Evolutionary conservation across 2,113 vertebrate species (phyloP).

Genomic region (Atherinomorus stipes): DNA sequence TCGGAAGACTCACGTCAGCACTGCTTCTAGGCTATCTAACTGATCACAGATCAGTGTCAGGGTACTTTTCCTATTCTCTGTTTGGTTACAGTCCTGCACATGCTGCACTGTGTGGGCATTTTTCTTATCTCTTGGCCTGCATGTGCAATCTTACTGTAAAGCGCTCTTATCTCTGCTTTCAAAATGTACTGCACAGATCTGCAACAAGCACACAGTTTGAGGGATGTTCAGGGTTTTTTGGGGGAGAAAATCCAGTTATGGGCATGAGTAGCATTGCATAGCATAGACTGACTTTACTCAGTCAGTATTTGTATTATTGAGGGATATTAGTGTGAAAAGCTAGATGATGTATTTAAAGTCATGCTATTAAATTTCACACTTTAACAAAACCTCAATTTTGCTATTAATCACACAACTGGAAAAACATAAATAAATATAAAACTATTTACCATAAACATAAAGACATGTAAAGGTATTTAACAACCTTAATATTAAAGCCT

Average conservation of each 20-base stretch:
- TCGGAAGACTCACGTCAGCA: neutral
- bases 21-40: conserved; percentile 23
- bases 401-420: neutral
- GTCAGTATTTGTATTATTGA: neutral
- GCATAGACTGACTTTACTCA: conserved; percentile 9
- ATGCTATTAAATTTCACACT: too few species aligned
- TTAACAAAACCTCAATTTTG: neutral
- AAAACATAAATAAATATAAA: neutral
- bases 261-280: neutral
- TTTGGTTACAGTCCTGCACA: conserved; percentile 14
- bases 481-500: neutral
- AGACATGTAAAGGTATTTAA: neutral
- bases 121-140: conserved; percentile 51
- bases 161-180: conserved; percentile 31
- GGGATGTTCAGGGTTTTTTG: conserved; percentile 20
- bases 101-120: conserved; percentile 3
- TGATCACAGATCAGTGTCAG: conserved; percentile 31
- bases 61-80: neutral
- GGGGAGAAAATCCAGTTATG: conserved; percentile 35
- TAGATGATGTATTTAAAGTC: neutral
- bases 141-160: conserved; percentile 64
- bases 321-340: neutral
- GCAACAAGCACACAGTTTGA: conserved; percentile 29
- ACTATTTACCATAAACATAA: neutral
- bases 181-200: conserved; percentile 17